These are phyloP conservation scores for Yoshiicerus persimilis DNA, from an alignment of 1,140 invertebrate genomes.

Conservation along the genomic window DNA sequence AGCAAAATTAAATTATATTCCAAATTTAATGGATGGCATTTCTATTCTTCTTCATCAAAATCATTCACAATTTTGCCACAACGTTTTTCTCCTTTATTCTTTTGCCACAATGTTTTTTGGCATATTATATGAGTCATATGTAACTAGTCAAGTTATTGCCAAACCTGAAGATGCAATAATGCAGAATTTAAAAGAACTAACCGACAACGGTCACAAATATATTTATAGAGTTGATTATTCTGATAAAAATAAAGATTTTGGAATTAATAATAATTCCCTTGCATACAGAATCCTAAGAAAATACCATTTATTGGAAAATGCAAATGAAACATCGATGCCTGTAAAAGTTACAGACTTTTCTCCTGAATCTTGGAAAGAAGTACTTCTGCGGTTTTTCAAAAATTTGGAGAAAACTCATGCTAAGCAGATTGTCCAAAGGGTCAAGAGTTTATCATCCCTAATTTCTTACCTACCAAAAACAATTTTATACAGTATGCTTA, in stretches of 20 bases:
- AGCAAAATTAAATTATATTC: not conserved
- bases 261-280: not conserved
- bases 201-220: not conserved
- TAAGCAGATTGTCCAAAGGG: not conserved
- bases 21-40: not conserved
- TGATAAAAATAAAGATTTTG: not conserved
- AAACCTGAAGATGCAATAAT: not conserved
- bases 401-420: not conserved
- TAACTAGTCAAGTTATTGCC: not conserved
- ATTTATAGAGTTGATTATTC: not conserved
- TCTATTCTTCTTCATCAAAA: not conserved
- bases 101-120: not conserved
- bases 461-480: not conserved
- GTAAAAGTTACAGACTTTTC: not conserved
- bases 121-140: not conserved
- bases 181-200: not conserved
- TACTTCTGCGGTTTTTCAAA: not conserved
- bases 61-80: not conserved
- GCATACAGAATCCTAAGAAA: not conserved
- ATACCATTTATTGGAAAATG: not conserved
- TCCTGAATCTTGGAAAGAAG: no score
- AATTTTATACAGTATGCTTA: not conserved
- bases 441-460: not conserved
- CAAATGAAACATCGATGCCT: not conserved
- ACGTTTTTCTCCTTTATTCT: not conserved